A percentile compares a stretch with the other conserved stretches of the same genome.
These are phyloP conservation scores for Nerophis ophidion DNA, from an alignment of 2,113 vertebrate species.

Conservation along the genomic window DNA sequence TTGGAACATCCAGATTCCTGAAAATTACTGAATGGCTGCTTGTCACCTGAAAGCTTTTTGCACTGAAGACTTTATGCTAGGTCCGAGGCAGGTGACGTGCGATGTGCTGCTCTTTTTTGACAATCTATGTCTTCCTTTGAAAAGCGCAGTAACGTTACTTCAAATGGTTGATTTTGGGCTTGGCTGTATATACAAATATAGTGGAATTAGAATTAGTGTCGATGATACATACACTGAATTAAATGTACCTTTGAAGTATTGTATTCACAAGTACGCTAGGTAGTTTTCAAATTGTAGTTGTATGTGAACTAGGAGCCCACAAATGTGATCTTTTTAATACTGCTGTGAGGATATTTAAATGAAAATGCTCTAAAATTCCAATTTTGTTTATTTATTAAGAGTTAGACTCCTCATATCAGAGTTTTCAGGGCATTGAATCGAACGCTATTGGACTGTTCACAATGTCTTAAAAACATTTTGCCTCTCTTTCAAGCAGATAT, in stretches of 20 bases:
- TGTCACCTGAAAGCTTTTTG: no score
- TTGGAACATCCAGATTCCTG: no score
- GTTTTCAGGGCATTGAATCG: no score
- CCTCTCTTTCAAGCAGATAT: no score
- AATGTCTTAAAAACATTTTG: no score
- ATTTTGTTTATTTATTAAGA: no score
- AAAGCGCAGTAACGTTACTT: conserved; percentile 27
- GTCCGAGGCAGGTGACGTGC: conserved; percentile 5
- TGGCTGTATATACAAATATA: no score
- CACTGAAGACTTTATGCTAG: background rate
- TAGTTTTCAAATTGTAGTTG: background rate
- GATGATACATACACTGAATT: background rate
- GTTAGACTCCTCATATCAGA: no score
- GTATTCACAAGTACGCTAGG: background rate
- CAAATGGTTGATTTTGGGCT: background rate
- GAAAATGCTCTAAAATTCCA: background rate
- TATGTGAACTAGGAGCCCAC: background rate
- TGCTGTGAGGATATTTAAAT: background rate
- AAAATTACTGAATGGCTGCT: no score
- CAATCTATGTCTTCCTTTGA: conserved; percentile 66
- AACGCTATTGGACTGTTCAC: no score
- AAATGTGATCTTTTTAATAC: background rate
- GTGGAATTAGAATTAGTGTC: background rate
- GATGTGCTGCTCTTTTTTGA: conserved; percentile 52
- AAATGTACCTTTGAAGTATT: background rate